phyloP scores from a whole-genome alignment of 2,797 vertebrate species.

The Erithacus rubecula region DNA sequence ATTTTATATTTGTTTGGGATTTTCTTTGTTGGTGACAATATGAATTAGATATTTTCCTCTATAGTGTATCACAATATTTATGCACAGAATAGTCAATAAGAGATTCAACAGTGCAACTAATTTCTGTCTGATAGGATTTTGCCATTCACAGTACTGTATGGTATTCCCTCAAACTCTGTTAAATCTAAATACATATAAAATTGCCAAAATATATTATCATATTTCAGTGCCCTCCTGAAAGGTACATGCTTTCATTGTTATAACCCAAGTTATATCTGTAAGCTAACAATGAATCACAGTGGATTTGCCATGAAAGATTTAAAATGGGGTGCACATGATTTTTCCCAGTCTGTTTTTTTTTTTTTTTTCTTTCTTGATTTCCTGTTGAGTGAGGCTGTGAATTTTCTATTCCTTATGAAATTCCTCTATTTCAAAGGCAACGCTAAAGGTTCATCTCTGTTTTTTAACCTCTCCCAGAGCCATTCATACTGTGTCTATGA shows the following conservation, averaged over 20 bases:
- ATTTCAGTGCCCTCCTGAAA: neutral
- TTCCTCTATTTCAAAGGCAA: neutral
- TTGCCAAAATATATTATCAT: neutral
- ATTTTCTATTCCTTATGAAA: neutral
- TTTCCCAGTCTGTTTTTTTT: neutral
- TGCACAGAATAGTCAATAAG: neutral
- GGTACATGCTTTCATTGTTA: neutral
- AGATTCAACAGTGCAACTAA: neutral
- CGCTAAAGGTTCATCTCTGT: neutral
- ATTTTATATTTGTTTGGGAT: neutral
- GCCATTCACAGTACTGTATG: too few species aligned
- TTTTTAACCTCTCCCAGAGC: neutral
- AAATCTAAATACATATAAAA: neutral
- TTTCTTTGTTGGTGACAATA: neutral
- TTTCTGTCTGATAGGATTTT: neutral
- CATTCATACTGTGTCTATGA: neutral
- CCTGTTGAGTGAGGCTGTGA: neutral
- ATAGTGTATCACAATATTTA: neutral
- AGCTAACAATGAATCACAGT: neutral
- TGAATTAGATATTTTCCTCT: neutral
- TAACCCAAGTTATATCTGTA: neutral
- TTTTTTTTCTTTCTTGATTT: neutral
- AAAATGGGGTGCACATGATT: neutral
- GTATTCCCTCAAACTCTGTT: accelerated
- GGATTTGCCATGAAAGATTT: neutral